Percentiles rank a stretch among this genome's conserved stretches.
These are phyloP conservation scores for Zaprionus davidi DNA, from an alignment of 1,140 invertebrate genomes.

Conservation along the genomic window DNA sequence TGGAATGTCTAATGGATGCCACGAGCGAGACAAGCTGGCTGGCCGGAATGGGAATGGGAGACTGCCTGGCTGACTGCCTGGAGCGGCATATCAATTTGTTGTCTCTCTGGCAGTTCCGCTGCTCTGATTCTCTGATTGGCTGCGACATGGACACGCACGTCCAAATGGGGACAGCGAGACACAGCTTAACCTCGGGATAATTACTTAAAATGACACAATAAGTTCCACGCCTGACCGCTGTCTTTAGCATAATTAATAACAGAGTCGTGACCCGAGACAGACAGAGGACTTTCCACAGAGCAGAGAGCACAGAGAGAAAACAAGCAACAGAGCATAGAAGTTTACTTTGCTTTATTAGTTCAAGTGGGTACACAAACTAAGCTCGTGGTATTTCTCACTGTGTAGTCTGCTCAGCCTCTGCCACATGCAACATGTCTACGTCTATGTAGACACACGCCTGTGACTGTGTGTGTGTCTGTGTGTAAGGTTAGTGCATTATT, in stretches of 20 bases:
- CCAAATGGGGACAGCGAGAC: constrained; percentile 11
- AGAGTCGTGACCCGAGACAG: constrained; percentile 29
- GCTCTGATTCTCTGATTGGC: constrained; percentile 27
- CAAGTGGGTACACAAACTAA: background rate
- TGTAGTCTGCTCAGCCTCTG: background rate
- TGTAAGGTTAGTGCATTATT: constrained; percentile 53
- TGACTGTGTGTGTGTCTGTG: background rate
- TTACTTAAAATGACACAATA: constrained; percentile 61
- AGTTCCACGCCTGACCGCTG: constrained; percentile 42
- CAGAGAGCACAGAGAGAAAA: background rate
- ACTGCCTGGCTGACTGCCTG: background rate
- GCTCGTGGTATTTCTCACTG: background rate
- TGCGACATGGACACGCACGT: constrained; percentile 9
- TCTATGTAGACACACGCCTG: background rate
- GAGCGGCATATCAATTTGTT: constrained; percentile 20
- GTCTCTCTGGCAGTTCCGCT: constrained; percentile 16
- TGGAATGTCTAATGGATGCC: constrained; percentile 26
- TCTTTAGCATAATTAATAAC: constrained; percentile 63
- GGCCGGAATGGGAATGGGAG: background rate
- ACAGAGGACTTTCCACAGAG: background rate
- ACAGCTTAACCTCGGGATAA: constrained; percentile 55
- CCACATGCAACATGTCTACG: constrained; percentile 17
- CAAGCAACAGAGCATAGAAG: background rate
- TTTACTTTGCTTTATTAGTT: background rate
- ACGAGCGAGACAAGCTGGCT: background rate